Conservation (phyloP, 2,888 invertebrate species). For the Caenorhabditis sp. region DNA sequence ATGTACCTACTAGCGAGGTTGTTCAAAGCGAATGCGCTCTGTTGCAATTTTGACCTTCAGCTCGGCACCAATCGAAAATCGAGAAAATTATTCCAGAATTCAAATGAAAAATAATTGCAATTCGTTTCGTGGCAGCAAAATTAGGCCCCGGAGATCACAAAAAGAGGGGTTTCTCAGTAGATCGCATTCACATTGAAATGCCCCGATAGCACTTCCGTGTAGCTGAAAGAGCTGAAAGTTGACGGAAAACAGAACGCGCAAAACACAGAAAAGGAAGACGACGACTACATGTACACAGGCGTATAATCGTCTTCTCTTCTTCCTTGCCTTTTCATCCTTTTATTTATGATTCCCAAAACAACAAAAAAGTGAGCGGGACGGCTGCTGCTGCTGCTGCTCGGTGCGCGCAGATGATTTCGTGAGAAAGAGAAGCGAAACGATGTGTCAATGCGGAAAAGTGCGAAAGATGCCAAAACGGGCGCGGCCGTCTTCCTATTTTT, state of each 20-base stretch:
- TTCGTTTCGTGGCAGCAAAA: no score
- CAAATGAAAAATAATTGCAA: no score
- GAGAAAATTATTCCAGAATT: no score
- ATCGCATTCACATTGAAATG: no score
- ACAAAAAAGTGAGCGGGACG: background rate
- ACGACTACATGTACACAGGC: background rate
- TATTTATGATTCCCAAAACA: slow-evolving; percentile 25
- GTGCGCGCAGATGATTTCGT: background rate
- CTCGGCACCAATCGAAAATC: no score
- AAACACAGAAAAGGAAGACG: background rate
- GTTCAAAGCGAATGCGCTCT: no score
- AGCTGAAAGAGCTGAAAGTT: no score
- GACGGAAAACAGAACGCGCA: background rate
- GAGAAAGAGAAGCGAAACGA: slow-evolving; percentile 7
- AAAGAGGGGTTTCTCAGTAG: no score
- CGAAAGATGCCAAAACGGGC: slow-evolving; percentile 9
- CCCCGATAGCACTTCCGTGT: no score
- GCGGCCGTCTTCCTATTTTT: slow-evolving; percentile 2
- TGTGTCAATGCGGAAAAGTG: slow-evolving; percentile 12
- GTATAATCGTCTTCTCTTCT: slow-evolving; percentile 14
- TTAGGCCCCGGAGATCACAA: no score
- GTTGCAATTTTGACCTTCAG: no score
- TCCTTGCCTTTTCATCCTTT: background rate
- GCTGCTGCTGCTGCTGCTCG: background rate
- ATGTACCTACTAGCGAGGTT: no score